Conservation (phyloP, 2,888 invertebrate species). For the Pinctada fucata region DNA sequence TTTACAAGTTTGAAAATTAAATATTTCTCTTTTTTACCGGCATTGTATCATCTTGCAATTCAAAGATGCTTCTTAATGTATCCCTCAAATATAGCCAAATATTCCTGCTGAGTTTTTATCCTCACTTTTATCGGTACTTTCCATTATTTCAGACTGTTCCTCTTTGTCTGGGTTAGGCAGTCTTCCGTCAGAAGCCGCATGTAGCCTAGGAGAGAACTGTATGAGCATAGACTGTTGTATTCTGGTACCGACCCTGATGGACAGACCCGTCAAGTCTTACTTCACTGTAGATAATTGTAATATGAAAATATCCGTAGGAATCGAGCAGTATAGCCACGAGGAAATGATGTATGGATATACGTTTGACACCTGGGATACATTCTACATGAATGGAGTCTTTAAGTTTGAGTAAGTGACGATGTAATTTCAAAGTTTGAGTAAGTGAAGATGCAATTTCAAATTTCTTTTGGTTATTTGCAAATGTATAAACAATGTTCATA, state of each 20-base stretch:
- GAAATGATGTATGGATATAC: not conserved
- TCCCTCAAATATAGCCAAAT: no score
- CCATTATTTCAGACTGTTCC: not conserved
- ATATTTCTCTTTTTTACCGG: no score
- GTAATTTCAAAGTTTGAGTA: not conserved
- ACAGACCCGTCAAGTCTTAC: not conserved
- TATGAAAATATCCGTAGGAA: not conserved
- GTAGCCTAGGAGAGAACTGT: not conserved
- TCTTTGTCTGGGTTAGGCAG: not conserved
- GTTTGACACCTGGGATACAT: constrained; percentile 9
- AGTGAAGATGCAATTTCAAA: not conserved
- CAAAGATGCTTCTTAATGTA: no score
- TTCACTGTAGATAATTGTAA: not conserved
- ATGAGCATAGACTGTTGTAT: not conserved
- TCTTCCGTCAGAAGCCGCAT: not conserved
- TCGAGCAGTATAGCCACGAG: not conserved
- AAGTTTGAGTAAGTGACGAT: not conserved
- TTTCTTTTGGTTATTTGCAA: no score
- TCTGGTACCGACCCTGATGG: not conserved
- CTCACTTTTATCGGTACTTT: no score
- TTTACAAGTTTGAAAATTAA: no score
- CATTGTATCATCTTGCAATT: no score
- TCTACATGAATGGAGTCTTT: constrained; percentile 7
- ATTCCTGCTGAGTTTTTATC: no score
- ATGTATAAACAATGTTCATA: no score